Evolutionary conservation across 2,113 vertebrate species (phyloP).

Genomic region (Candoia aspera): DNA sequence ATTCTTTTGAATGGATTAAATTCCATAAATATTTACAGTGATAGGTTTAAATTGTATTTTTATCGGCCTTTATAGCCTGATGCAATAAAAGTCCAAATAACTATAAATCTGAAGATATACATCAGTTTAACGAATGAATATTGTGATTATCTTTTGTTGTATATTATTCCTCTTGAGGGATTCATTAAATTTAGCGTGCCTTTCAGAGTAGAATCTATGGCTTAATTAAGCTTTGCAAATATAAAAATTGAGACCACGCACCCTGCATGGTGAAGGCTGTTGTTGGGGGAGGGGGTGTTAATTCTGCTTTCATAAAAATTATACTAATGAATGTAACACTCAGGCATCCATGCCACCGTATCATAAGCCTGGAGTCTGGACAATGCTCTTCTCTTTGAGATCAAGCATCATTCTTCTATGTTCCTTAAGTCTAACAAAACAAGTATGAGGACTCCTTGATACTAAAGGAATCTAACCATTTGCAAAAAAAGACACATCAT

Average conservation of each 20-base stretch:
- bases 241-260: conserved; percentile 92
- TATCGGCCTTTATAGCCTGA: conserved; percentile 73
- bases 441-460: conserved; percentile 82
- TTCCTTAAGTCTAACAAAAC: conserved; percentile 81
- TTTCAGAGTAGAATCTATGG: conserved; percentile 99
- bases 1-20: conserved; percentile 51
- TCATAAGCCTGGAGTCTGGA: conserved; percentile 81
- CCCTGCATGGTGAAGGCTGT: conserved; percentile 82
- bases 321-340: conserved; percentile 85
- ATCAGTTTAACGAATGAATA: conserved; percentile 98
- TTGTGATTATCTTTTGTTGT: conserved; percentile 95
- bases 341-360: conserved; percentile 60
- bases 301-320: conserved; percentile 77
- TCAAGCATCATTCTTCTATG: conserved; percentile 76
- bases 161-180: conserved; percentile 92
- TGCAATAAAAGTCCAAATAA: conserved; percentile 81
- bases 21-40: conserved; percentile 63
- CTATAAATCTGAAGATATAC: conserved; percentile 92
- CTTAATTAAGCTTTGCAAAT: conserved; percentile 99
- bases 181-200: conserved; percentile 94
- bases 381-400: conserved; percentile 70
- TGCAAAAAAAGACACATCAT: conserved; percentile 90
- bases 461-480: conserved; percentile 90
- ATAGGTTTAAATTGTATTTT: conserved; percentile 72
- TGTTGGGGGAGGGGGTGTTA: conserved; percentile 70